Percentiles rank a stretch among this genome's conserved stretches.
Conservation (phyloP, 2,113 vertebrate genomes). For the Grammomys surdaster region DNA sequence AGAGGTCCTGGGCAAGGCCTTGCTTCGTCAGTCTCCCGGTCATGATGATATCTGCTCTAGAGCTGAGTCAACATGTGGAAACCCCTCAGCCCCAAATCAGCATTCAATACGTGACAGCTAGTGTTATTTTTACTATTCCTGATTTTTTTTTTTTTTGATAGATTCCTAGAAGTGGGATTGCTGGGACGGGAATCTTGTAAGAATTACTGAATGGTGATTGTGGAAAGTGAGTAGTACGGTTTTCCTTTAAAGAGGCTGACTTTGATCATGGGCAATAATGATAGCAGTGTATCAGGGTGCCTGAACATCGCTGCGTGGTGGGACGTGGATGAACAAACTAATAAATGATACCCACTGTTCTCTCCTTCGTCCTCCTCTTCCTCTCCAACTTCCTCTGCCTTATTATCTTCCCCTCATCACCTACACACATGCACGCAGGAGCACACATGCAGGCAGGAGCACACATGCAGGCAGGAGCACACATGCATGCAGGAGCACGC, state of each 20-base stretch:
- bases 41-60: neutral
- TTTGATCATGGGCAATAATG: neutral
- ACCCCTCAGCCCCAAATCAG: neutral
- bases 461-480: neutral
- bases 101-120: neutral
- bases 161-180: slow-evolving; percentile 8
- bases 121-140: slow-evolving; percentile 5
- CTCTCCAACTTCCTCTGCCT: neutral
- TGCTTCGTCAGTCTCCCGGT: neutral
- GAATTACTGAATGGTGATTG: neutral
- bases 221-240: neutral
- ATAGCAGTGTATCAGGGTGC: neutral
- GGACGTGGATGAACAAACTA: neutral
- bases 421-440: neutral
- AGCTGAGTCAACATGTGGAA: neutral
- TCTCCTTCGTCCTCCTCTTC: neutral
- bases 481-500: neutral
- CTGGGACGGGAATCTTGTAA: neutral
- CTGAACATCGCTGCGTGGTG: neutral
- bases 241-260: slow-evolving; percentile 5
- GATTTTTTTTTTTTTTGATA: neutral
- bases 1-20: neutral
- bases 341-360: neutral
- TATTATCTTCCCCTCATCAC: neutral
- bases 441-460: neutral